Evolutionary conservation across 2,888 invertebrate genomes (phyloP), one percentile per base, ranked within the genome.

Genomic region (Lepas anatifera): DNA sequence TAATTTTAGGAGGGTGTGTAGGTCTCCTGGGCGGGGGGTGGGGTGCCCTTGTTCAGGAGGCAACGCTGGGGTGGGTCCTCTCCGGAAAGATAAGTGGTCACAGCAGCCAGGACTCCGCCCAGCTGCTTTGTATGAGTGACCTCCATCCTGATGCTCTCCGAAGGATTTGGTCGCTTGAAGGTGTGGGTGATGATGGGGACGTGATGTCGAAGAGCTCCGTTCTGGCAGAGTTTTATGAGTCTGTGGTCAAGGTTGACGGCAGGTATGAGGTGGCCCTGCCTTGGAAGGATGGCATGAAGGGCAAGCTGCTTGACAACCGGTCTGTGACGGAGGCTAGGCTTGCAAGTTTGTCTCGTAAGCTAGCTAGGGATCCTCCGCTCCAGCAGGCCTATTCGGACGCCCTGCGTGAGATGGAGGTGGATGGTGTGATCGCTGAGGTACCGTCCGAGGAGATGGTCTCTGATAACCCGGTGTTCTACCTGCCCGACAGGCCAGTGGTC

Each of bases 221-320:
- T 3, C 43, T 46, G 43, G 22, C 13, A 16, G 43, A 46, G 43
- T 46, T 46, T 46, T 13, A 46, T 16, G 43, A 7, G 10, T 46
- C 43, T 46, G 43, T 46, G 16, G 13, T 22, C 32, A 68, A 68
- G 48, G 32, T 52, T 29, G 64, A 43, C 48, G 58, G 63, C 25
- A 4, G 70, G 27, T 70, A 70, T 68, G 68, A 68, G 46, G 68
- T 70, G 25, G 46, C 68, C 13, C 50, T 70, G 39, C 68, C 70
- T 37, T 70, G 46, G 64, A 70, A 46, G 35, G 41, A 70, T 32
- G 39, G 68, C 48, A 29, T 43, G 22, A 29, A 68, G 10, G 35
- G 32, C 64, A 43, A n/a, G 7, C 64, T 68, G 68, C 52, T 63
- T 58, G 58, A n/a, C 63, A 58, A 68, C 68, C 37, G 64, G 43